Evolutionary conservation across 1,140 invertebrate species (phyloP).

Genomic region (Drosophila kohkoa): DNA sequence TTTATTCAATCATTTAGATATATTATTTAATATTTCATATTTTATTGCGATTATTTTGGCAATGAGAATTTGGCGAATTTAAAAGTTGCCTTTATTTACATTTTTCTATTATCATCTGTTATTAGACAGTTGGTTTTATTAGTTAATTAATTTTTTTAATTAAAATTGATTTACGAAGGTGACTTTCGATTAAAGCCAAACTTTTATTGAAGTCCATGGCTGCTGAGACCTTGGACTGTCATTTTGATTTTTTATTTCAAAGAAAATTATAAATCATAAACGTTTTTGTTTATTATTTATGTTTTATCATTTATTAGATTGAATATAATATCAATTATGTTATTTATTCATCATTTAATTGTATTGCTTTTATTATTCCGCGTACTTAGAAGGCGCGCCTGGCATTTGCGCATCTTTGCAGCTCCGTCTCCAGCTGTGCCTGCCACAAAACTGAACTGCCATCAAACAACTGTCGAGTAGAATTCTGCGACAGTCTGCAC

Average conservation of each 20-base stretch:
- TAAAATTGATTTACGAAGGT: too few relatives aligned
- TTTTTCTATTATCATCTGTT: neutral
- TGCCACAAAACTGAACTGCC: slow-evolving; percentile 50
- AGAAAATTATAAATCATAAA: too few relatives aligned
- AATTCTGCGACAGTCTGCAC: slow-evolving; percentile 33
- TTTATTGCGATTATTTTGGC: too few relatives aligned
- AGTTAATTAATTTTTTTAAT: neutral
- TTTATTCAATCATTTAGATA: neutral
- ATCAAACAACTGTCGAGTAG: slow-evolving; percentile 14
- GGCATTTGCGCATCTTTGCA: slow-evolving; percentile 49
- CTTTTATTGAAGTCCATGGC: too few relatives aligned
- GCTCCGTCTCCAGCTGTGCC: slow-evolving; percentile 57
- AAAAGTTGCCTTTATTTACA: too few relatives aligned
- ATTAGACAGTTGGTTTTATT: neutral
- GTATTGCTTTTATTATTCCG: neutral
- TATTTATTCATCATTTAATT: neutral
- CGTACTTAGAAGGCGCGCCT: slow-evolving; percentile 35
- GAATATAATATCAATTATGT: neutral
- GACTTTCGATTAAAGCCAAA: too few relatives aligned
- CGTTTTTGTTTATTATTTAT: neutral
- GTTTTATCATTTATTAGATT: neutral
- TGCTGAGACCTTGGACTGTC: too few relatives aligned
- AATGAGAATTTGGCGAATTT: too few relatives aligned
- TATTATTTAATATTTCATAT: slow-evolving; percentile 1
- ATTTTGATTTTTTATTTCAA: too few relatives aligned